Conservation (phyloP, 2,113 vertebrate genomes). For the Brachirus orientalis region DNA sequence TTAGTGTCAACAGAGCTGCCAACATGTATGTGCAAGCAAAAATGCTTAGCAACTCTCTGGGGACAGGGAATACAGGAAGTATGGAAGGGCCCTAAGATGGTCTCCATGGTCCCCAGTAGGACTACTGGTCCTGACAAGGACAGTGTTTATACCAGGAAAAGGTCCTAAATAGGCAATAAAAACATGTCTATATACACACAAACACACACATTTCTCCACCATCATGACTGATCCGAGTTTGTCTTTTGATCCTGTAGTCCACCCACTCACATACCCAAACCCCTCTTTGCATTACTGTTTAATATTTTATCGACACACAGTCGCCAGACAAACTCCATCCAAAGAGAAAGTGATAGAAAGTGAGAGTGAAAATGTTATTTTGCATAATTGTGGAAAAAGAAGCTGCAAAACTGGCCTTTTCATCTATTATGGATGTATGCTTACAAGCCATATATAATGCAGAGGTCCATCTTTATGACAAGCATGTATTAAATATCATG, state of each 20-base stretch:
- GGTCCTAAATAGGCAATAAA: too few relatives aligned
- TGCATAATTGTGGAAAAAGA: conserved; percentile 72
- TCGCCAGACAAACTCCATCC: conserved; percentile 63
- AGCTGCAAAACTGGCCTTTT: conserved; percentile 68
- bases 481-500: conserved; percentile 78
- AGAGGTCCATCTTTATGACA: conserved; percentile 61
- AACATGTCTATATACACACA: neutral
- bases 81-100: too few relatives aligned
- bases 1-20: too few relatives aligned
- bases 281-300: conserved; percentile 64
- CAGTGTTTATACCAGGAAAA: too few relatives aligned
- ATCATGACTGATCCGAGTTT: conserved; percentile 67
- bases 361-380: conserved; percentile 65
- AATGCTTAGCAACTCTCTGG: too few relatives aligned
- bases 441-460: conserved; percentile 79
- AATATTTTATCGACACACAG: conserved; percentile 77
- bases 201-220: conserved; percentile 24
- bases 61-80: too few relatives aligned
- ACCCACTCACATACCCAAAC: conserved; percentile 26
- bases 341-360: conserved; percentile 46
- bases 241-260: conserved; percentile 74
- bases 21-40: too few relatives aligned
- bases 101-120: too few relatives aligned
- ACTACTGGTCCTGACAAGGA: too few relatives aligned
- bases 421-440: conserved; percentile 77